Base-by-base conservation (phyloP, 2,113 vertebrate genomes). In the Tragelaphus imberbis region DNA sequence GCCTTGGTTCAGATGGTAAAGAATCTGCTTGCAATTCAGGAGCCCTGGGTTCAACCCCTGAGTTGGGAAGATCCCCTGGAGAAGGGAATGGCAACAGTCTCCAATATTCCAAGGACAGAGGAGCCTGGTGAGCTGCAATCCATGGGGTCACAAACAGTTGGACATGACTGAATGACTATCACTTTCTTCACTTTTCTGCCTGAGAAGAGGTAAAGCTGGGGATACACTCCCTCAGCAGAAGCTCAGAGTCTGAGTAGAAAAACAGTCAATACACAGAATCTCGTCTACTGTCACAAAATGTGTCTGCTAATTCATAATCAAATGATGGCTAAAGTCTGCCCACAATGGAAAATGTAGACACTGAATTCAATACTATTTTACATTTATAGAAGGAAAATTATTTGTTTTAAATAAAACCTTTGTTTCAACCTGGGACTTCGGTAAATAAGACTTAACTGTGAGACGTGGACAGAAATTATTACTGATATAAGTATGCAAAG, bases 191-290 rank as follows among this genome's bases (percentile, higher is more conserved):
- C 40, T 15, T 77, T 77, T 44, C 61, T 19, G 1, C 2, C 17
- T 2, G 12, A 49, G 3, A 89, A 17, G 44, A 61, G 8, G 63
- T 56, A 17, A 23, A n/a, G 44, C 25, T 30, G 84, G 12, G 59
- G 51, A 27, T 21, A 28, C 0, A 11, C 1, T 33, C 7, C 25
- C 30, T 21, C 3, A 28, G 12, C 2, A 1, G 2, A 14, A 9
- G 85, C 27, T 79, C 53, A 30, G 58, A 55, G 6, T 0, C 44
- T 71, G 44, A 58, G 30, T 5, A 40, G 56, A 40, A 58, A 90
- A 88, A 21, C n/a, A n/a, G 30, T 16, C 56, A 23, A 49, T 3
- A 27, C 3, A 19, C 36, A 95, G 53, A 91, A 49, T 44, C 5
- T 2, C 6, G 14, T 6, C 33, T 30, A 10, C 47, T 8, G 5